These are phyloP conservation scores for Galeopterus variegatus DNA, from an alignment of 2,113 vertebrate genomes.

Conservation along the genomic window DNA sequence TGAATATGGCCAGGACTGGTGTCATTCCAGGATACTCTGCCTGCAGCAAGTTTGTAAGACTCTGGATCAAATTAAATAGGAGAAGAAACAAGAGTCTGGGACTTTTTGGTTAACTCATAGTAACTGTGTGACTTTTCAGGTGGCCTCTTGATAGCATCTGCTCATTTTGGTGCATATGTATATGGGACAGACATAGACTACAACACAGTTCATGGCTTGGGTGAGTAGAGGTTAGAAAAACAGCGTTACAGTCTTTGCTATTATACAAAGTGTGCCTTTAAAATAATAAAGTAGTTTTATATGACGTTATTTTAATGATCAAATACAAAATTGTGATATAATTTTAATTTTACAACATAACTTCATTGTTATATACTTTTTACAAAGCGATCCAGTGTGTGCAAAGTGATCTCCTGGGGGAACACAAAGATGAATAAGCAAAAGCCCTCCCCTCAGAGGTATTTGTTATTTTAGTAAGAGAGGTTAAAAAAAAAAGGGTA, in stretches of 20 bases:
- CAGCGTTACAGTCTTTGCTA: not conserved
- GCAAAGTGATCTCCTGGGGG: not conserved
- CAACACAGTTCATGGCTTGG: conserved; percentile 97
- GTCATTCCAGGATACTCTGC: not conserved
- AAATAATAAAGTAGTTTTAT: conserved; percentile 12
- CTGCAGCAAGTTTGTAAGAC: conserved; percentile 27
- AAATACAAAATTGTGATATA: not conserved
- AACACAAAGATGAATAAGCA: not conserved
- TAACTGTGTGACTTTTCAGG: conserved; percentile 87
- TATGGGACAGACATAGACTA: conserved; percentile 98
- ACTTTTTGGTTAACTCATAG: conserved; percentile 18
- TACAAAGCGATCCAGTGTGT: not conserved
- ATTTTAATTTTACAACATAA: conserved; percentile 37
- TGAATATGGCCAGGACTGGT: not conserved
- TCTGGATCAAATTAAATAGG: not conserved
- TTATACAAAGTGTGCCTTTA: not conserved
- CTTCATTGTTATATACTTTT: conserved; percentile 37
- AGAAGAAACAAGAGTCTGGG: not conserved
- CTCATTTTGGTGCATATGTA: conserved; percentile 97
- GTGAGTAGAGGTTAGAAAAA: conserved; percentile 86
- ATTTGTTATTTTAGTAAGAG: conserved; percentile 20
- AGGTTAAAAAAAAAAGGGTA: not conserved
- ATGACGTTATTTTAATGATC: conserved; percentile 29
- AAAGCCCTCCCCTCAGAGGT: not conserved
- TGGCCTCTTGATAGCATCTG: conserved; percentile 96